A percentile compares a stretch with the other conserved stretches of the same genome.
Conservation (phyloP, 2,113 vertebrate species). For the Vombatus ursinus region DNA sequence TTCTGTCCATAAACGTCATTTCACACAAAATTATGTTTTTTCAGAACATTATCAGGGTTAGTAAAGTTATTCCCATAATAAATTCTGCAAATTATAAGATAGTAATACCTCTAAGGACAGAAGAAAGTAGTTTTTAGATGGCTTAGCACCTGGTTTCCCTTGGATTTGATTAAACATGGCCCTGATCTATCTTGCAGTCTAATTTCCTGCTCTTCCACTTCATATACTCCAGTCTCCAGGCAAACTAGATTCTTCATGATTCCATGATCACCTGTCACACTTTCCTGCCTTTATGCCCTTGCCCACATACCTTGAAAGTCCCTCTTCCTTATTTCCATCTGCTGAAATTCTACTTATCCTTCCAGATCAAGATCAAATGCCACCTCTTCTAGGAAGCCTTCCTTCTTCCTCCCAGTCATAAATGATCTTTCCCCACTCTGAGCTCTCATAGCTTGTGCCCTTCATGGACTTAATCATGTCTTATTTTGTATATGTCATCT, state of each 20-base stretch:
- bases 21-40: background rate
- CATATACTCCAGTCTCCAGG: background rate
- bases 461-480: background rate
- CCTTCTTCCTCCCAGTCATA: background rate
- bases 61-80: background rate
- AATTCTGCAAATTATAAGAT: constrained; percentile 34
- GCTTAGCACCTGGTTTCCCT: constrained; percentile 24
- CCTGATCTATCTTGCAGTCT: background rate
- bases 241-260: background rate
- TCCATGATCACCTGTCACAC: background rate
- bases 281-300: background rate
- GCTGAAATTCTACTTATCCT: background rate
- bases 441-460: background rate
- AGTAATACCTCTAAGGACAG: constrained; percentile 37
- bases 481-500: background rate
- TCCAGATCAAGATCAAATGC: background rate
- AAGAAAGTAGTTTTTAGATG: constrained; percentile 24
- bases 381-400: background rate
- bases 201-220: background rate
- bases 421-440: background rate
- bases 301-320: background rate
- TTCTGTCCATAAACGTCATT: background rate
- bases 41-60: background rate
- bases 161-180: constrained; percentile 29
- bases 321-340: background rate